Evolutionary conservation across 2,888 invertebrate genomes (phyloP).

Genomic region (Fabriciana adippe): DNA sequence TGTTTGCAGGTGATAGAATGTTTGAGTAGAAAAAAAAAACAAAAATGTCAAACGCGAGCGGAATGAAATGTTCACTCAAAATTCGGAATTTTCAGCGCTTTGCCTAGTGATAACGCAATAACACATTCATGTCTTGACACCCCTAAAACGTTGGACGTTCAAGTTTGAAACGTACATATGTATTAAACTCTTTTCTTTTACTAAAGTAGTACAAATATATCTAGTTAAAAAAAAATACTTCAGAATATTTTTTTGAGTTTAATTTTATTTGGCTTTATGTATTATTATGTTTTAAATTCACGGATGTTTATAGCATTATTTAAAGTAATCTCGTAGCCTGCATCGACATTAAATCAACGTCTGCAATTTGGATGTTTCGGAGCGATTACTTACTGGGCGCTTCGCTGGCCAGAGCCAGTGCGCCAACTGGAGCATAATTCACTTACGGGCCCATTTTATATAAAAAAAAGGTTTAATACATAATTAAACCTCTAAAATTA

Average conservation of each 20-base stretch:
- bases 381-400: conserved; percentile 35
- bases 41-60: conserved; percentile 20
- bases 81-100: conserved; percentile 10
- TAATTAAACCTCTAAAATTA: background rate
- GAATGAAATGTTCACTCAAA: conserved; percentile 18
- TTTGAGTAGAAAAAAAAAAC: conserved; percentile 11
- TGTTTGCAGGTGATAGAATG: conserved; percentile 15
- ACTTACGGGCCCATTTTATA: conserved; percentile 34
- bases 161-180: background rate
- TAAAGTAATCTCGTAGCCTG: conserved; percentile 4
- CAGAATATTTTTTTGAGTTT: no score
- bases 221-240: no score
- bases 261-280: background rate
- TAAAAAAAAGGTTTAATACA: conserved; percentile 31
- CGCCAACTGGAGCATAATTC: conserved; percentile 37
- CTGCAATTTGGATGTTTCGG: conserved; percentile 34
- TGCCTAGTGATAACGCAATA: conserved; percentile 15
- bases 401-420: conserved; percentile 27
- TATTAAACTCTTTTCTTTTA: no score
- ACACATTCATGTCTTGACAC: conserved; percentile 5
- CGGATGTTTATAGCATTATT: conserved; percentile 10
- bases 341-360: conserved; percentile 32
- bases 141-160: conserved; percentile 4
- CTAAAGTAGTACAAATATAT: no score
- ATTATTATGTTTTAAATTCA: background rate